A percentile compares a stretch with the other conserved stretches of the same genome.
Evolutionary conservation across 2,113 vertebrate genomes (phyloP).

Genomic region (Poecilia latipinna): DNA sequence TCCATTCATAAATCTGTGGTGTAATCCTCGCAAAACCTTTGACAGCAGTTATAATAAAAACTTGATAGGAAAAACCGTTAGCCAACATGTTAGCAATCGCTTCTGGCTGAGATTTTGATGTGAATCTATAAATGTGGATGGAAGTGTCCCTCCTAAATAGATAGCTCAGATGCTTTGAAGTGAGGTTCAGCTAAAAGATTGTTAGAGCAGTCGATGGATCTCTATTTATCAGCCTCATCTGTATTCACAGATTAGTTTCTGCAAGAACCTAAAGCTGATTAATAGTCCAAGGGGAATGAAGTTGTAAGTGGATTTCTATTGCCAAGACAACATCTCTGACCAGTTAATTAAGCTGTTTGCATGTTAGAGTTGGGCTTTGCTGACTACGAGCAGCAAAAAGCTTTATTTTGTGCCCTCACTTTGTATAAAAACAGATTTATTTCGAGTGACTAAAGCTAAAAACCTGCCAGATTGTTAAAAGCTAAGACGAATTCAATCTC

Average conservation of each 20-base stretch:
- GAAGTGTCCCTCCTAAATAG: conserved; percentile 7
- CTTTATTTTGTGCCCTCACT: not conserved
- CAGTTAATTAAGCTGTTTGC: not conserved
- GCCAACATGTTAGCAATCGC: conserved; percentile 33
- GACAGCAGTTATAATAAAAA: conserved; percentile 39
- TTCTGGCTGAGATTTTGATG: conserved; percentile 39
- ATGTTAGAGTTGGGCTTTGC: too few species aligned
- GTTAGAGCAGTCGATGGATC: too few species aligned
- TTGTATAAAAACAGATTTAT: too few species aligned
- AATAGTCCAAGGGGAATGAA: not conserved
- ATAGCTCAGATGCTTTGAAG: too few species aligned
- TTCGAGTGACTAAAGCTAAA: not conserved
- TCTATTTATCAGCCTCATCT: too few species aligned
- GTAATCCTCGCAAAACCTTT: conserved; percentile 3
- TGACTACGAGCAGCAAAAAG: not conserved
- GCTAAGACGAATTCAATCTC: not conserved
- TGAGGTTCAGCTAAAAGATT: conserved; percentile 1
- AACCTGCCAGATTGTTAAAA: not conserved
- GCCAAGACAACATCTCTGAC: not conserved
- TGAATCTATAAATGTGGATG: conserved; percentile 38
- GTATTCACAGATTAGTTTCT: too few species aligned
- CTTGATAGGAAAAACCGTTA: not conserved
- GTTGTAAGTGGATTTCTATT: not conserved
- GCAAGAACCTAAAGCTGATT: too few species aligned
- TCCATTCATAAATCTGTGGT: conserved; percentile 30